These are phyloP conservation scores for Vannuccia rotundouncinata DNA, from an alignment of 2,888 invertebrate species.

Conservation along the genomic window DNA sequence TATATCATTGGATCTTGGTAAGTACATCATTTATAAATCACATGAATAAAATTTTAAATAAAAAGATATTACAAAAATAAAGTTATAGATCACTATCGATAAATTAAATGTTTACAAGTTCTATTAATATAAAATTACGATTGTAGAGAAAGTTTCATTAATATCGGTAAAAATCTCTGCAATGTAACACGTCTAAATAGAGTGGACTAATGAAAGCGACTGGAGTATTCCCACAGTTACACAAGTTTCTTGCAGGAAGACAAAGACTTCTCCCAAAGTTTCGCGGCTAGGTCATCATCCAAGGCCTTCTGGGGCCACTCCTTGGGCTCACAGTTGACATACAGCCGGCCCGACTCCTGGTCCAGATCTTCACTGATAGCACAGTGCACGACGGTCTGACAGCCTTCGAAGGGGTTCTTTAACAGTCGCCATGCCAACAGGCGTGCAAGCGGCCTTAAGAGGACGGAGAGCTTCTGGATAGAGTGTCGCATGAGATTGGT, in stretches of 20 bases:
- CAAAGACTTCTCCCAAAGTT: not conserved
- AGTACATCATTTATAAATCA: no score
- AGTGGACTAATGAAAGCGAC: no score
- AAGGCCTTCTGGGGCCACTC: constrained; percentile 8
- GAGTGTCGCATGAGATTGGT: constrained; percentile 18
- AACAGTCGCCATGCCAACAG: constrained; percentile 32
- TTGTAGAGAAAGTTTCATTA: no score
- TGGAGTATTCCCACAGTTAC: no score
- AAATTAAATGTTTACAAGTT: no score
- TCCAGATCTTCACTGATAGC: constrained; percentile 29
- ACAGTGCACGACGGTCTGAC: constrained; percentile 34
- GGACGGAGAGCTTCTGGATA: constrained; percentile 4
- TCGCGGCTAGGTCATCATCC: not conserved
- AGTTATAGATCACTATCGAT: no score
- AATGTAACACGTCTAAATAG: no score
- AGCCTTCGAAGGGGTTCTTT: constrained; percentile 25
- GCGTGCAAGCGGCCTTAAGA: constrained; percentile 23
- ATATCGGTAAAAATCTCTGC: no score
- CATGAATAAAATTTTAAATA: no score
- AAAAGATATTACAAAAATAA: no score
- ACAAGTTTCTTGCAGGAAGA: not conserved
- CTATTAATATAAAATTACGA: no score
- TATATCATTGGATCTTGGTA: no score
- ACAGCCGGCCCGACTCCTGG: not conserved
- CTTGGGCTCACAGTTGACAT: constrained; percentile 10